Evolutionary conservation across 2,888 invertebrate genomes (phyloP), one percentile per base, ranked within the genome.

Genomic region (Xylota segnis): DNA sequence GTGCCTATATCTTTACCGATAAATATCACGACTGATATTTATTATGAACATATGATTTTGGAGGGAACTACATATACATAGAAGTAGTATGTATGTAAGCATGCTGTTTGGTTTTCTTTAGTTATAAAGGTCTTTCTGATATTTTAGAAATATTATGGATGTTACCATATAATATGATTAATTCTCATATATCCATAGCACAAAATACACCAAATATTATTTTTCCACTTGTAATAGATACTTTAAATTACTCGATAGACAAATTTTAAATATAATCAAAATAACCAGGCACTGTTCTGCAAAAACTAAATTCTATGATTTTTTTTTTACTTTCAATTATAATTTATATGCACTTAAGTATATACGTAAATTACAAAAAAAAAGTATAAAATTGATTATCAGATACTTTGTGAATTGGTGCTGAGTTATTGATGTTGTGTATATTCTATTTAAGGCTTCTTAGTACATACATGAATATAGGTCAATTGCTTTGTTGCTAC

Each of bases 401-500:
- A 43, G 37, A 37, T 12, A 10, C 10, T 9, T 23, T 16, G 34
- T 4, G 18, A 56, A 56, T 10, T 37, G 40, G 27, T n/a, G 14
- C 14, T 43, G 14, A 40, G n/a, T 43, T 14, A 1, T 43, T 14
- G 43, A 6, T 43, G 43, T 43, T 40, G 5, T 43, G 4, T 43
- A 14, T 61, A 29, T 16, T 14, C n/a, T 27, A 32, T 63, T 47
- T 63, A 63, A 63, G 47, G 63, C 47, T 45, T 29, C 5, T 45
- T 29, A 45, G 10, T 32, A n/a, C 14, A 43, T 16, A 14, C 18
- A 63, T 18, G 32, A 9, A 34, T 10, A 9, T 45, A 47, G 63
- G 63, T 45, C 32, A 61, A 45, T 61, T 29, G 43, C 61, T 43
- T 52, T 45, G 16, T 14, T 58, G 16, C 37, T 58, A n/a, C 18